Evolutionary conservation across 2,888 invertebrate species (phyloP).

Genomic region (Atethmia centrago): DNA sequence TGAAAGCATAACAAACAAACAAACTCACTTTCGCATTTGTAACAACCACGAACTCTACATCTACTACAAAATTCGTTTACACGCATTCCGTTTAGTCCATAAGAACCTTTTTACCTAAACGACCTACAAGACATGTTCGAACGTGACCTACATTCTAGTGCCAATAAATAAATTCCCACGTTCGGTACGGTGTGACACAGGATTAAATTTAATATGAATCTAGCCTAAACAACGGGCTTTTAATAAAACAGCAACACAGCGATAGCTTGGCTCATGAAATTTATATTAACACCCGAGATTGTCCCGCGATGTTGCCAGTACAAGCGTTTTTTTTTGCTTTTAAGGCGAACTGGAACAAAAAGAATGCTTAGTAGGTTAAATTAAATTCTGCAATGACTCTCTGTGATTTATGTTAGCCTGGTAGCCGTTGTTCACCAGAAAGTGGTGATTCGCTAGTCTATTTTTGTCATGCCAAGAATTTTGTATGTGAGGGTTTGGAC

Average conservation of each 20-base stretch:
- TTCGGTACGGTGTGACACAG: slow-evolving; percentile 68
- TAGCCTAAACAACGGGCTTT: slow-evolving; percentile 76
- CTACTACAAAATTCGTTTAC: slow-evolving; percentile 31
- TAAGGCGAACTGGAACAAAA: slow-evolving; percentile 57
- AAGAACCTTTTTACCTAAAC: slow-evolving; percentile 54
- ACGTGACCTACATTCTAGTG: slow-evolving; percentile 61
- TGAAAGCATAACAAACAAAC: too few species aligned
- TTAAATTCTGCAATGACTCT: slow-evolving; percentile 61
- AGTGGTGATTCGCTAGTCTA: slow-evolving; percentile 5
- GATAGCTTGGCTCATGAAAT: slow-evolving; percentile 78
- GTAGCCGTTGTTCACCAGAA: slow-evolving; percentile 31
- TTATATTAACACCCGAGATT: slow-evolving; percentile 79
- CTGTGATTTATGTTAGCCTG: slow-evolving; percentile 51
- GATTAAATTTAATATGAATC: slow-evolving; percentile 76
- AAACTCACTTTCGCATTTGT: too few species aligned
- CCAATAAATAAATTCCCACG: slow-evolving; percentile 64
- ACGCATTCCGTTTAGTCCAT: slow-evolving; percentile 39
- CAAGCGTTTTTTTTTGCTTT: slow-evolving; percentile 61
- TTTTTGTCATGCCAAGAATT: slow-evolving; percentile 4
- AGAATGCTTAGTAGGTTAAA: slow-evolving; percentile 65
- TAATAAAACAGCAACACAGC: slow-evolving; percentile 78
- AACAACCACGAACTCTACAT: not conserved
- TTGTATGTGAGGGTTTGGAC: not conserved
- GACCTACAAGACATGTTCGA: slow-evolving; percentile 42
- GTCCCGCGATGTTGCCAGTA: slow-evolving; percentile 73